phyloP scores from a whole-genome alignment of 2,113 vertebrate genomes.

The Callithrix jacchus region DNA sequence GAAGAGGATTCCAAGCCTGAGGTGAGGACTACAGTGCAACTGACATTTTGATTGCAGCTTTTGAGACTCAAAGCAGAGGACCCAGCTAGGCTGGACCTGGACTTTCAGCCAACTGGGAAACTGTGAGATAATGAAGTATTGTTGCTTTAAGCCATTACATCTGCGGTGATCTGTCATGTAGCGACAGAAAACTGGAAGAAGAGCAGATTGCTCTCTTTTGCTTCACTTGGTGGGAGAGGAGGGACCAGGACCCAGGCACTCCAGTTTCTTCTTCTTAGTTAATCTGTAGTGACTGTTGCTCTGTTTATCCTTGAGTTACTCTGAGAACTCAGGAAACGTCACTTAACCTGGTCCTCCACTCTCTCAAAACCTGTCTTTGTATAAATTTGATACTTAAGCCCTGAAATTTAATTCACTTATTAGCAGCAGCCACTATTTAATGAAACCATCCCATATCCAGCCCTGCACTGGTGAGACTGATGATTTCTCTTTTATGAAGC shows the following conservation, averaged over 20 bases:
- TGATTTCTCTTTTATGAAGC: slow-evolving; percentile 72
- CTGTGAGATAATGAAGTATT: background rate
- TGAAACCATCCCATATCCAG: slow-evolving; percentile 41
- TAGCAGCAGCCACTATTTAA: background rate
- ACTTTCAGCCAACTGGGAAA: background rate
- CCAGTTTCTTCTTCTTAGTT: background rate
- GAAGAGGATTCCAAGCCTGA: background rate
- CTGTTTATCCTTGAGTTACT: background rate
- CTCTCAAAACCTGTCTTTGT: background rate
- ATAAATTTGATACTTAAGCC: background rate
- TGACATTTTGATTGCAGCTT: background rate
- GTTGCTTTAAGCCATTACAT: background rate
- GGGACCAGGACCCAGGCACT: background rate
- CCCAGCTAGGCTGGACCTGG: rapidly evolving
- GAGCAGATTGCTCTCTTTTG: background rate
- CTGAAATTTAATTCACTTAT: slow-evolving; percentile 17
- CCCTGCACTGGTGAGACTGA: slow-evolving; percentile 68
- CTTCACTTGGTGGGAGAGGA: background rate
- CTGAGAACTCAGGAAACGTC: background rate
- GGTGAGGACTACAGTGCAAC: background rate
- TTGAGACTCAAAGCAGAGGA: background rate
- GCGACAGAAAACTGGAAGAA: background rate
- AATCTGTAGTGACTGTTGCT: background rate
- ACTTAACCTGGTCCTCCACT: background rate
- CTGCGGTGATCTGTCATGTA: background rate